These are phyloP conservation scores for Solea senegalensis DNA, from an alignment of 2,113 vertebrate genomes.

Conservation along the genomic window DNA sequence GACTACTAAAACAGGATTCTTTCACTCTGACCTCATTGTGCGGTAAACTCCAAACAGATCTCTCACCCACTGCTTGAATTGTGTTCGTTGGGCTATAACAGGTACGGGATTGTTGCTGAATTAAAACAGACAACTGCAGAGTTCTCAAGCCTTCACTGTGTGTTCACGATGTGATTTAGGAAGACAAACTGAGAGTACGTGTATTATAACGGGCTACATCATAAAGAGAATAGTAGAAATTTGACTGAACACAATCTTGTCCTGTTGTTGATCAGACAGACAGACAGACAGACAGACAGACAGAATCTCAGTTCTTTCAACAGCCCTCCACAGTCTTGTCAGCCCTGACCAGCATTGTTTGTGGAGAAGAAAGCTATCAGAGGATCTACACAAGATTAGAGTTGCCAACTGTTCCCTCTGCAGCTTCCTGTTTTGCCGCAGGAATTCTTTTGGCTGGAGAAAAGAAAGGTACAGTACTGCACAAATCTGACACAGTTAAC, in stretches of 20 bases:
- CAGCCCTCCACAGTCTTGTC: constrained; percentile 52
- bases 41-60: constrained; percentile 48
- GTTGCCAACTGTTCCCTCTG: constrained; percentile 85
- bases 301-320: constrained; percentile 36
- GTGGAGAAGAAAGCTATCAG: constrained; percentile 86
- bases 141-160: too few species aligned
- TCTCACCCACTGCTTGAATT: constrained; percentile 39
- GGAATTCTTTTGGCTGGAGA: constrained; percentile 85
- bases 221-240: neutral
- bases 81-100: constrained; percentile 3
- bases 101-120: constrained; percentile 14
- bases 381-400: constrained; percentile 89
- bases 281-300: too few species aligned
- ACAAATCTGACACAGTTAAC: constrained; percentile 83
- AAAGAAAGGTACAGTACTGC: constrained; percentile 70
- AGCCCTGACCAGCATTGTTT: constrained; percentile 81
- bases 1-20: constrained; percentile 54
- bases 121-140: constrained; percentile 6
- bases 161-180: too few species aligned
- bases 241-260: constrained; percentile 24
- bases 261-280: constrained; percentile 39
- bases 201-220: neutral
- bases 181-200: neutral
- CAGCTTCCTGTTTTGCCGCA: constrained; percentile 90
- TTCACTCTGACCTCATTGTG: constrained; percentile 62